Base-by-base conservation (phyloP, 1,140 invertebrate species). In the Philopotamus ludificatus region DNA sequence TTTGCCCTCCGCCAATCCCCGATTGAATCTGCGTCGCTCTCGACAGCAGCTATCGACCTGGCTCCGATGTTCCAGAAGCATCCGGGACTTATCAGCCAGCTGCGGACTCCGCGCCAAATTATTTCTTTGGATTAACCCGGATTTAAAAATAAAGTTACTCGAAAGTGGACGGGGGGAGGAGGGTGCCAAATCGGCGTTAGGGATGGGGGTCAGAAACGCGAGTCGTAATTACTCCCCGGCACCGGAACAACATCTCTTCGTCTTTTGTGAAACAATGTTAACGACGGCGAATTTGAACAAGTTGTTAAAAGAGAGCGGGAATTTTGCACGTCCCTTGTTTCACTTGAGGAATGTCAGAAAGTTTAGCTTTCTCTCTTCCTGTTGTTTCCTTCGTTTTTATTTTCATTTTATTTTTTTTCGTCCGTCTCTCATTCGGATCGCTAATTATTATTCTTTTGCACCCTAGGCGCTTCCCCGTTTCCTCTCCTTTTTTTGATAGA, bases 361-460 rank as follows among this genome's bases (percentile, higher is more conserved):
- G 39, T 65, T 69, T 69, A 55, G 60, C 53, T 69, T 69, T 65
- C 55, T 65, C 64, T 26, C 45, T 54, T 28, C 47, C 58, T 47
- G 25, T 63, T 55, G 22, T 63, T 63, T 67, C 62, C 45, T 50
- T 21, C 15, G 10, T 44, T 44, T 41, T 20, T 41, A 39, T 55
- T 18, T 55, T 39, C 26, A 34, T 41, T 55, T 55, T 34, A 39
- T 20, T 55, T 42, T 58, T 58, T 58, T 21, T 7, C n/a, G 25
- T 58, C 55, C 28, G 41, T 63, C 54, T 53, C 62, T 23, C 58
- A 55, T 42, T 53, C 49, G 51, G 44, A 41, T 67, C 28, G 58
- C 53, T 69, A 69, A 69, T 69, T 69, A 65, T 66, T 70, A 70
- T 70, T 70, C 67, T 70, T 70, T 70, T 66, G 65, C 64, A 60